Evolutionary conservation across 2,113 vertebrate genomes (phyloP).

Genomic region (Engystomops pustulosus): DNA sequence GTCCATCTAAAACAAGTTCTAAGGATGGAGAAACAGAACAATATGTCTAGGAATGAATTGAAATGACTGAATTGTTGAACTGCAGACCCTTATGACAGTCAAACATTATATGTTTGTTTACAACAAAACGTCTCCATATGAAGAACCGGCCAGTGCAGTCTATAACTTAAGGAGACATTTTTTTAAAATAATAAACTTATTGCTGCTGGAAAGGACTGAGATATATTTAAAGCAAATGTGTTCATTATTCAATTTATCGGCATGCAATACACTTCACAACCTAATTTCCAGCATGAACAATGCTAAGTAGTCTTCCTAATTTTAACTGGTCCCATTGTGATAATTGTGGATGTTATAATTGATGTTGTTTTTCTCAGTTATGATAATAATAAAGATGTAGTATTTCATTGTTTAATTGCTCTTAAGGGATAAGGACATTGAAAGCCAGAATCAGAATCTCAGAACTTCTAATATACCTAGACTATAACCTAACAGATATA

Average conservation of each 20-base stretch:
- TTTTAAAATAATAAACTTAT: conserved; percentile 74
- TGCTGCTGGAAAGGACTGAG: conserved; percentile 78
- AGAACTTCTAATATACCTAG: conserved; percentile 63
- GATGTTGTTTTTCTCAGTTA: conserved; percentile 43
- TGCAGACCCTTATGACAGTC: conserved; percentile 50
- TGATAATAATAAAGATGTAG: conserved; percentile 25
- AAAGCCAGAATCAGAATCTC: conserved; percentile 52
- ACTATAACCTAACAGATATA: conserved; percentile 57
- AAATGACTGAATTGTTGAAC: conserved; percentile 58
- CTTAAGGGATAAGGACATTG: conserved; percentile 38
- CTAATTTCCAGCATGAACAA: conserved; percentile 72
- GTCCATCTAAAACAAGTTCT: conserved; percentile 80
- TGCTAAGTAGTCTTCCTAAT: conserved; percentile 67
- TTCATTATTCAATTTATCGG: conserved; percentile 71
- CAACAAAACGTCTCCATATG: conserved; percentile 63
- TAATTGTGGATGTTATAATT: conserved; percentile 61
- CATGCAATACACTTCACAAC: conserved; percentile 71
- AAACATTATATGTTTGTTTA: conserved; percentile 65
- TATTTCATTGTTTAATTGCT: conserved; percentile 18
- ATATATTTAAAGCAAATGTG: conserved; percentile 72
- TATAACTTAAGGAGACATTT: conserved; percentile 68
- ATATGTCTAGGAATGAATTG: conserved; percentile 83
- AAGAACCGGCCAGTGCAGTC: conserved; percentile 69
- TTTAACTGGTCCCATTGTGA: conserved; percentile 68
- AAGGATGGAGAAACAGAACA: conserved; percentile 92